phyloP scores from a whole-genome alignment of 2,797 vertebrate species.

The Paedocypris micromegethes region DNA sequence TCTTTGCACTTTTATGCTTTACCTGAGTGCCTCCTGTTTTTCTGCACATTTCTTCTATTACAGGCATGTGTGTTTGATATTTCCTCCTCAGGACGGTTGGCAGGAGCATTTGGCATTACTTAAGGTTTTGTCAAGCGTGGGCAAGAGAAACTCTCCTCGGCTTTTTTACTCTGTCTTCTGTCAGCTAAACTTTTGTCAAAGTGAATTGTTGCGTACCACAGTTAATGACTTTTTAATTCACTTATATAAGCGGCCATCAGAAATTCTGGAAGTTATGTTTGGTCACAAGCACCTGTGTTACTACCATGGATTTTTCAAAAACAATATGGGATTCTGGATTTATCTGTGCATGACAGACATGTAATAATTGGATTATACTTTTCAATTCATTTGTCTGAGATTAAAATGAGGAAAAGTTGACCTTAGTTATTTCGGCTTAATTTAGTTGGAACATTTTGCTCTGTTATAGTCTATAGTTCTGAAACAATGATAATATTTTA shows the following conservation, averaged over 20 bases:
- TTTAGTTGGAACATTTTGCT: too few species aligned
- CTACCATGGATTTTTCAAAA: neutral
- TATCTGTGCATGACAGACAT: neutral
- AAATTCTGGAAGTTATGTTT: conserved; percentile 2
- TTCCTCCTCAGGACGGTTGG: conserved; percentile 40
- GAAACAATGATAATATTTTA: too few species aligned
- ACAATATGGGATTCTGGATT: neutral
- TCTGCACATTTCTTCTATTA: conserved; percentile 39
- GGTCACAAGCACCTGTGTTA: conserved; percentile 20
- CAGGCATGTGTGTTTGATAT: conserved; percentile 35
- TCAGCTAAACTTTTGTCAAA: conserved; percentile 16
- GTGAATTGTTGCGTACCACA: conserved; percentile 11
- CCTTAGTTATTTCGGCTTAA: conserved; percentile 1
- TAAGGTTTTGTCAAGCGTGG: conserved; percentile 14
- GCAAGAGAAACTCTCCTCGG: conserved; percentile 6
- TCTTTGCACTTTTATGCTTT: conserved; percentile 24
- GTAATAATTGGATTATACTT: neutral
- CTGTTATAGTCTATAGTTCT: too few species aligned
- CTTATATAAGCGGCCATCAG: conserved; percentile 4
- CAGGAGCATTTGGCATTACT: conserved; percentile 22
- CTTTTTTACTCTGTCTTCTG: conserved; percentile 1
- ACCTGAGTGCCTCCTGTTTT: conserved; percentile 36
- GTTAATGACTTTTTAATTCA: conserved; percentile 17
- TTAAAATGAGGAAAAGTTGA: conserved; percentile 1
- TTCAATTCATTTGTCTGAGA: neutral